Evolutionary conservation across 2,888 invertebrate genomes (phyloP).

Genomic region (Cosmia pyralina): DNA sequence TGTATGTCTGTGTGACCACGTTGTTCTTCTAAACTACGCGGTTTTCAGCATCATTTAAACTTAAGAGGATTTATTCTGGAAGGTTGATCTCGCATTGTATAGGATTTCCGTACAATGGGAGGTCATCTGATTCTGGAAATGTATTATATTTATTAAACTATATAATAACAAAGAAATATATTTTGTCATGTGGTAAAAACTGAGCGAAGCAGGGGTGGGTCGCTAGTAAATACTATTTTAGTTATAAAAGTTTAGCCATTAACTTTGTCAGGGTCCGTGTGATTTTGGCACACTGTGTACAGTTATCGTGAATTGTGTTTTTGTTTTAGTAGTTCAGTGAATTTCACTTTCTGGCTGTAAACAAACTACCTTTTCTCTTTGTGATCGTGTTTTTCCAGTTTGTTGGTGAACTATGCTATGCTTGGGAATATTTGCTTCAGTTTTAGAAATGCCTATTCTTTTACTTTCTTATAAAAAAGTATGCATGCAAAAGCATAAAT

Average conservation of each 20-base stretch:
- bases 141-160: too few species aligned
- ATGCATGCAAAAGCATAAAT: neutral
- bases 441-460: neutral
- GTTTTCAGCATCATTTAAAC: neutral
- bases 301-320: constrained; percentile 52
- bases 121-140: neutral
- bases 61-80: neutral
- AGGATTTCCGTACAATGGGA: too few species aligned
- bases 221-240: constrained; percentile 22
- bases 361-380: constrained; percentile 20
- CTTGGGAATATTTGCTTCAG: neutral
- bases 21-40: neutral
- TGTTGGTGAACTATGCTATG: neutral
- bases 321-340: constrained; percentile 42
- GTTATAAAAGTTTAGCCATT: constrained; percentile 31
- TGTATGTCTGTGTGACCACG: neutral
- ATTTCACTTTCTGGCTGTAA: constrained; percentile 42
- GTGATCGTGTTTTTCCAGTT: constrained; percentile 24
- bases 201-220: neutral
- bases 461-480: neutral
- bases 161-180: neutral
- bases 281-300: constrained; percentile 43
- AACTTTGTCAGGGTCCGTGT: constrained; percentile 31
- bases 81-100: neutral
- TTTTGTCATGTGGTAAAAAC: neutral